Base-by-base conservation (phyloP, 2,888 invertebrate genomes). In the Aradus depressus region DNA sequence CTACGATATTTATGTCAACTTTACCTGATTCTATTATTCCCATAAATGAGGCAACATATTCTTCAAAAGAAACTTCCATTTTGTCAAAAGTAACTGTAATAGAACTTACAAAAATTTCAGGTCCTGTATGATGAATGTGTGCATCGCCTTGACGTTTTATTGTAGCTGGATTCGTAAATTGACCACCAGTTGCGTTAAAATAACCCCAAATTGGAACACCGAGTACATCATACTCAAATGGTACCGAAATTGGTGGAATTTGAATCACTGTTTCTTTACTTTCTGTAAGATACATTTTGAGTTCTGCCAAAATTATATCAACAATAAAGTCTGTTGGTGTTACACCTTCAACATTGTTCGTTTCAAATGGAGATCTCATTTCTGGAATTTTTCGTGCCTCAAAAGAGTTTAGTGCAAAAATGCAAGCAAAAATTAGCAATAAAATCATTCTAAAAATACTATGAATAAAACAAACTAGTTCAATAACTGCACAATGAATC, bases 151-250 rank as follows among this genome's bases (percentile, higher is more conserved):
- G 25, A n/a, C 54, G 48, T 16, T 26, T 38, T 21, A 54, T 44
- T 3, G 54, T 54, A 1, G 54, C 48, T 12, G 54, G 51, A 37
- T 52, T 54, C 2, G 23, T 44, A 41, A 54, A 54, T 31, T 28
- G 10, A 5, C 54, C 54, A 25, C 44, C 37, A 22, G 23, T 34
- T 1, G 51, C 51, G 43, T 54, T 52, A 37, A 54, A 54, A 8
- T 39, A 26, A 5, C 51, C 54, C 4, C 4, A 35, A 8, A 54
- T 4, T 26, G 50, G 50, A n/a, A 54, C 37, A n/a, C 54, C 54
- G 25, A 54, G 25, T 14, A 54, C 19, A 10, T 51, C 14, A n/a
- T 49, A 44, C n/a, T 47, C 43, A 22, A 54, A 54, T 8, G 18
- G 31, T 8, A 47, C 45, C 19, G 39, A 38, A 22, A 54, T 28